A percentile compares a stretch with the other conserved stretches of the same genome.
phyloP scores from a whole-genome alignment of 2,113 vertebrate species.

The Steatornis caripensis region DNA sequence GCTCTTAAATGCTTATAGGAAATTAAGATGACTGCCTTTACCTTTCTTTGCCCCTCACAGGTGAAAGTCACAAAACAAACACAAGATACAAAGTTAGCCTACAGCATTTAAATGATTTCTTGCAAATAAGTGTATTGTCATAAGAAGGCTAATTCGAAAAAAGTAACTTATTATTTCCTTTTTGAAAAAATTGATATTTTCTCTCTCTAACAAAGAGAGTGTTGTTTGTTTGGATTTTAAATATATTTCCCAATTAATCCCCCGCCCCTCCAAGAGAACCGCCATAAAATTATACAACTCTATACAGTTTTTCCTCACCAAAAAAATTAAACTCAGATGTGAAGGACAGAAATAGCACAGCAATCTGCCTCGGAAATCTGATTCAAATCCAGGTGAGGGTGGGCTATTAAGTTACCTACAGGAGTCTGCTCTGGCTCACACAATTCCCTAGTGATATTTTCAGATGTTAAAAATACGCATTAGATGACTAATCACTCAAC shows the following conservation, averaged over 20 bases:
- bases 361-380: not conserved
- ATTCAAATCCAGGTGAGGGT: not conserved
- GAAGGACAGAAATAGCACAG: not conserved
- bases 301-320: not conserved
- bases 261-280: not conserved
- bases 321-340: not conserved
- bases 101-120: not conserved
- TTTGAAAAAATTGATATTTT: not conserved
- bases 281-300: not conserved
- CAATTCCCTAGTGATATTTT: not conserved
- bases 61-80: not conserved
- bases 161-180: not conserved
- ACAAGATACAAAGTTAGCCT: not conserved
- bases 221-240: not conserved
- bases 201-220: not conserved
- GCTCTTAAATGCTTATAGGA: not conserved
- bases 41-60: not conserved
- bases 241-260: not conserved
- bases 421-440: not conserved
- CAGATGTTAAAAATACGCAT: not conserved
- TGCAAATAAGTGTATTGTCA: not conserved
- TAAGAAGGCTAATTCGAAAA: not conserved
- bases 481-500: slow-evolving; percentile 9
- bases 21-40: not conserved
- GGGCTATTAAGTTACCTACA: not conserved